Percentiles rank a stretch among this genome's conserved stretches.
phyloP scores from a whole-genome alignment of 2,888 invertebrate species.

The Oxytorus armatus region DNA sequence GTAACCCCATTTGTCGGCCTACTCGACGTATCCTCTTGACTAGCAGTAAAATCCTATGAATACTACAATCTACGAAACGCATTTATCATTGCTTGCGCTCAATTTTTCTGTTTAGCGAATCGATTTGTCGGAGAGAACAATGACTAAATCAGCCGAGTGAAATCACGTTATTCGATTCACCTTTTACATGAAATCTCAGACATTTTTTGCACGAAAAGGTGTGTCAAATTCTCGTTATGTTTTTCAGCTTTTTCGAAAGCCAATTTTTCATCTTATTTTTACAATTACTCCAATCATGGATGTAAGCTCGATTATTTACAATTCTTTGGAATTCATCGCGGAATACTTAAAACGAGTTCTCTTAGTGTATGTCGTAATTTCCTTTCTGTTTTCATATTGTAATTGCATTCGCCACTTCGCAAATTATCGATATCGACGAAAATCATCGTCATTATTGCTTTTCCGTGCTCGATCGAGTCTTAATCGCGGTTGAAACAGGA shows the following conservation, averaged over 20 bases:
- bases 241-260: too few relatives aligned
- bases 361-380: not conserved
- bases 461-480: slow-evolving; percentile 72
- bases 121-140: slow-evolving; percentile 54
- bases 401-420: not conserved
- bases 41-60: too few relatives aligned
- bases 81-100: not conserved
- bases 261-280: too few relatives aligned
- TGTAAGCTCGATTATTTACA: too few relatives aligned
- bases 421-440: slow-evolving; percentile 1
- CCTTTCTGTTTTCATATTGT: not conserved
- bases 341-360: too few relatives aligned
- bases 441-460: slow-evolving; percentile 41
- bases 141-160: slow-evolving; percentile 16
- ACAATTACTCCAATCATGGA: too few relatives aligned
- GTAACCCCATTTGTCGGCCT: too few relatives aligned
- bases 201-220: not conserved
- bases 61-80: not conserved
- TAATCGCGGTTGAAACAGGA: slow-evolving; percentile 77
- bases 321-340: too few relatives aligned
- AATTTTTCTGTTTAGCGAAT: not conserved
- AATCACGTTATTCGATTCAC: not conserved
- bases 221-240: not conserved
- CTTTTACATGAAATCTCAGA: not conserved
- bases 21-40: too few relatives aligned